Evolutionary conservation across 2,888 invertebrate genomes (phyloP).

Genomic region (Zygaena filipendulae): DNA sequence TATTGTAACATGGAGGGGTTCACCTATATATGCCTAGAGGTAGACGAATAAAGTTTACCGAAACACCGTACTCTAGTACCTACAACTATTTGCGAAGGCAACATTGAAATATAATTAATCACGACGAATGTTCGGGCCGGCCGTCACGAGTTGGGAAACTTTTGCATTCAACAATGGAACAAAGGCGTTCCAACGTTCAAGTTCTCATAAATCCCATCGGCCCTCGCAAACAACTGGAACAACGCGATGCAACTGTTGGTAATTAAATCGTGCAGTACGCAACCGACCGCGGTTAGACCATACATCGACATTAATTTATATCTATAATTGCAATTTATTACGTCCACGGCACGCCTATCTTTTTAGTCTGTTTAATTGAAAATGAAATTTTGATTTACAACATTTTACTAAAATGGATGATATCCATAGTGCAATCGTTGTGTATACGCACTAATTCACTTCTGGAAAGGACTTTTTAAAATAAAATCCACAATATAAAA

Average conservation of each 20-base stretch:
- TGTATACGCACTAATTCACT: too few species aligned
- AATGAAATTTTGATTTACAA: constrained; percentile 28
- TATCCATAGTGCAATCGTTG: too few species aligned
- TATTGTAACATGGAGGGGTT: too few species aligned
- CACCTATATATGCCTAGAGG: too few species aligned
- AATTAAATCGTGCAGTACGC: constrained; percentile 36
- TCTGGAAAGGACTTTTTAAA: too few species aligned
- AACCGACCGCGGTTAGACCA: constrained; percentile 32
- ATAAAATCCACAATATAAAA: too few species aligned
- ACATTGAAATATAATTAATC: too few species aligned
- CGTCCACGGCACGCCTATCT: constrained; percentile 24
- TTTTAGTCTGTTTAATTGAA: constrained; percentile 32
- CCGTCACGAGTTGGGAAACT: constrained; percentile 26
- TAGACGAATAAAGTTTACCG: too few species aligned
- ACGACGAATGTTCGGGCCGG: too few species aligned
- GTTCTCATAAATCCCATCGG: constrained; percentile 7
- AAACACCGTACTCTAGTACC: too few species aligned
- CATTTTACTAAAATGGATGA: too few species aligned
- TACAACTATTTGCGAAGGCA: too few species aligned
- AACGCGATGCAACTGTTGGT: constrained; percentile 35
- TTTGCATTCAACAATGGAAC: constrained; percentile 28
- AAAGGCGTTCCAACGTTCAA: constrained; percentile 24
- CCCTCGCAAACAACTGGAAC: constrained; percentile 37
- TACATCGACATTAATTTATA: constrained; percentile 43
- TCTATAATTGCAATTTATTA: constrained; percentile 37